Evolutionary conservation across 2,113 vertebrate species (phyloP).

Genomic region (Anolis sagrei): DNA sequence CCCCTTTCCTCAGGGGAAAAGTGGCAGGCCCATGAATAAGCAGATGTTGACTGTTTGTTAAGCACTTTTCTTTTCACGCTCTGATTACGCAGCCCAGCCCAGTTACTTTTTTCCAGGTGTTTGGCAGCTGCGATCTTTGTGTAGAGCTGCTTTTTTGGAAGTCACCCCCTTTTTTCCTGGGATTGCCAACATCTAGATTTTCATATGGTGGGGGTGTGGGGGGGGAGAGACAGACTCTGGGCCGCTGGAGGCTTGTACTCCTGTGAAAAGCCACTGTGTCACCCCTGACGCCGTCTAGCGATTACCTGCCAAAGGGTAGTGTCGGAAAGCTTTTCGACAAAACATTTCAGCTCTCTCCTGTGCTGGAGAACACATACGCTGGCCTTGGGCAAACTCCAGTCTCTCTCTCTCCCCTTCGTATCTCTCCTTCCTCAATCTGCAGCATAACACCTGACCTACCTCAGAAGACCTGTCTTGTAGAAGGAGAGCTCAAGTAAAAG

Average conservation of each 20-base stretch:
- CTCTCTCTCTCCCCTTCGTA: neutral
- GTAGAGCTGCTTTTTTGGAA: neutral
- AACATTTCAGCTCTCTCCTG: neutral
- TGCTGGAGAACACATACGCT: neutral
- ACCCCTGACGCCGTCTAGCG: neutral
- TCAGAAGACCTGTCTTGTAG: neutral
- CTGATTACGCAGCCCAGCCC: neutral
- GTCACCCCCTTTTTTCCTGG: neutral
- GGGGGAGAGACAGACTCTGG: neutral
- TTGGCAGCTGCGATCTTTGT: neutral
- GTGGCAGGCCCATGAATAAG: constrained; percentile 4
- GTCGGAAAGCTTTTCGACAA: neutral
- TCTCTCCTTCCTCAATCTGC: neutral
- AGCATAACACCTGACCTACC: neutral
- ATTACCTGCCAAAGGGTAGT: neutral
- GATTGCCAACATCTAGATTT: neutral
- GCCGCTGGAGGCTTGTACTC: neutral
- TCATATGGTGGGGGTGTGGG: too few species aligned
- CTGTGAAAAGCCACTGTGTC: neutral
- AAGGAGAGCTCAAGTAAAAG: neutral
- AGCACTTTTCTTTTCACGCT: neutral
- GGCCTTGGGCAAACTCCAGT: neutral
- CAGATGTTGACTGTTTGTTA: constrained; percentile 15
- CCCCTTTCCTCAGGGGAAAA: neutral
- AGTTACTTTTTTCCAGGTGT: neutral